Conservation (phyloP, 2,888 invertebrate species). For the Frankliniella fusca region DNA sequence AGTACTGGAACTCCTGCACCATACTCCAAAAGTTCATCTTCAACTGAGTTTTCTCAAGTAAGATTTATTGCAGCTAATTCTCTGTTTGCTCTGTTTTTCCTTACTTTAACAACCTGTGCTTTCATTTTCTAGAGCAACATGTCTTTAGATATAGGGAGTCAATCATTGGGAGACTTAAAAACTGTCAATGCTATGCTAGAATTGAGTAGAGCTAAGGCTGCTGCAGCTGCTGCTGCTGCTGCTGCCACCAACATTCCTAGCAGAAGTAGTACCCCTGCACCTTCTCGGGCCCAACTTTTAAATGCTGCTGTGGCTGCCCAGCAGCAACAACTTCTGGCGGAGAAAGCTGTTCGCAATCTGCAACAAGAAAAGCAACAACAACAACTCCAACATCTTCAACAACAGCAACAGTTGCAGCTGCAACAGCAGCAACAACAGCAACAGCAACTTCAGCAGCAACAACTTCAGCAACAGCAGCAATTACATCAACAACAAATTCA, state of each 20-base stretch:
- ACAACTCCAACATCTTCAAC: constrained; percentile 45
- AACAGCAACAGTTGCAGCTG: constrained; percentile 50
- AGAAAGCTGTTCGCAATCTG: constrained; percentile 29
- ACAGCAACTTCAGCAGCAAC: constrained; percentile 44
- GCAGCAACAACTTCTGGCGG: constrained; percentile 44
- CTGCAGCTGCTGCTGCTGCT: constrained; percentile 51
- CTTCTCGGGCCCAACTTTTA: constrained; percentile 56
- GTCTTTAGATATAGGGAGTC: background rate
- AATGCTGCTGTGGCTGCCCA: constrained; percentile 54
- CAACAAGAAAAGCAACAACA: constrained; percentile 34
- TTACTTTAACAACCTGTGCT: background rate
- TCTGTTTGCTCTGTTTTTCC: background rate
- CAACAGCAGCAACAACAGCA: constrained; percentile 52
- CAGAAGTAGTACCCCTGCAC: constrained; percentile 47
- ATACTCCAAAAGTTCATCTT: background rate
- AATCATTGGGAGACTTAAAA: background rate
- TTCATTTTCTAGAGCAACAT: background rate
- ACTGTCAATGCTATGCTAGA: background rate
- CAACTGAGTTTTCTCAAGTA: background rate
- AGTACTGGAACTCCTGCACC: background rate
- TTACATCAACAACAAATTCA: constrained; percentile 42
- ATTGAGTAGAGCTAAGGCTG: constrained; percentile 45
- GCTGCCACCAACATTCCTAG: constrained; percentile 62
- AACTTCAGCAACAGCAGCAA: constrained; percentile 47
- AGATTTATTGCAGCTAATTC: background rate